phyloP scores from a whole-genome alignment of 2,113 vertebrate species.

The Dromas ardeola region DNA sequence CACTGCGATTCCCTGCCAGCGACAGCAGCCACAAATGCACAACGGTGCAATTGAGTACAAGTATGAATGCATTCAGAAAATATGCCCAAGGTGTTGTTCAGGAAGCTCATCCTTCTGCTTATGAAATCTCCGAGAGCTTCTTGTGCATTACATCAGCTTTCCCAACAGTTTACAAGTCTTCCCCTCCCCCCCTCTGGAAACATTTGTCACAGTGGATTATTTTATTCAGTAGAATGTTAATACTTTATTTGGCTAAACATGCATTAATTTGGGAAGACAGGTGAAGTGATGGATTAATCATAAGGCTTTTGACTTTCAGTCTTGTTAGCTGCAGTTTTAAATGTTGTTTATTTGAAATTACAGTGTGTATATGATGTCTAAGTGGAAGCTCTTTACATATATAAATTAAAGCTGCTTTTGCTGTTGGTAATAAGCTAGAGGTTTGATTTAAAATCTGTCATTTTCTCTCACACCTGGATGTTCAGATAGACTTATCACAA shows the following conservation, averaged over 20 bases:
- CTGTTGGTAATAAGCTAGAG: background rate
- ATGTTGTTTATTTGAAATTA: slow-evolving; percentile 73
- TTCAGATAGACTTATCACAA: background rate
- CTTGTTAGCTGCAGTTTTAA: slow-evolving; percentile 64
- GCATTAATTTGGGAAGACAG: slow-evolving; percentile 72
- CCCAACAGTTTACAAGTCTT: slow-evolving; percentile 31
- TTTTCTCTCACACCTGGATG: background rate
- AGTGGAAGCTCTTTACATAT: slow-evolving; percentile 37
- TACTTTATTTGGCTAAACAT: slow-evolving; percentile 71
- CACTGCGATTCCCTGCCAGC: background rate
- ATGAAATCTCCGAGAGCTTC: background rate
- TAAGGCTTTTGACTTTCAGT: slow-evolving; percentile 65
- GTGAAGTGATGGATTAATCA: slow-evolving; percentile 68
- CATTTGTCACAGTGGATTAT: slow-evolving; percentile 55
- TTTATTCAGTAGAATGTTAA: slow-evolving; percentile 69
- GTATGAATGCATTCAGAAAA: background rate
- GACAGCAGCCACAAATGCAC: background rate
- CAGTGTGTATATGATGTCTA: slow-evolving; percentile 29
- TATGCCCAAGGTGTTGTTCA: background rate
- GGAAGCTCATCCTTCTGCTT: background rate
- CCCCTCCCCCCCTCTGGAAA: background rate
- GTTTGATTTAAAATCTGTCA: slow-evolving; percentile 35
- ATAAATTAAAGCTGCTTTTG: slow-evolving; percentile 21
- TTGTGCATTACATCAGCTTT: slow-evolving; percentile 22
- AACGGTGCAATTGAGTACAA: background rate